Conservation (phyloP, 2,113 vertebrate genomes). For the Tragelaphus buxtoni region DNA sequence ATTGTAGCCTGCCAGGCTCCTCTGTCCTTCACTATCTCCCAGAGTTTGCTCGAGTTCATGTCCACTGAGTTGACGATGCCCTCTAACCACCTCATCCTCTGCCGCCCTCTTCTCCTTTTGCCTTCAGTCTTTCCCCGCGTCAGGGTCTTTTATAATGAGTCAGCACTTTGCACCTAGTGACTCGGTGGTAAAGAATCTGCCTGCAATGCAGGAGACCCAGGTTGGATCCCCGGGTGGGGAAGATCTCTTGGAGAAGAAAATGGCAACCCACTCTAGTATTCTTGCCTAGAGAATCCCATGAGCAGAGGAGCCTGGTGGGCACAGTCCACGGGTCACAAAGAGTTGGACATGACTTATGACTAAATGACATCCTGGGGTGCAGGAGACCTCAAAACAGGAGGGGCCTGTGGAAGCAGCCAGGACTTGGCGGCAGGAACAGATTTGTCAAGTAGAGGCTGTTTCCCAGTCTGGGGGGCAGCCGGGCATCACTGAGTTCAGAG, state of each 20-base stretch:
- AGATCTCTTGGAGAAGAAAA: background rate
- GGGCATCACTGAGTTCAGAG: background rate
- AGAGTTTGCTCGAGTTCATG: background rate
- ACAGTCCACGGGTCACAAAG: background rate
- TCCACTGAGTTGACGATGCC: background rate
- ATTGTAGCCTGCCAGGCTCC: background rate
- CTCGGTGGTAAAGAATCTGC: background rate
- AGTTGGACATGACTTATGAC: background rate
- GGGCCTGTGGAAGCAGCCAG: background rate
- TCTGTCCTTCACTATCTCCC: background rate
- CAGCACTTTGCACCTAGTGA: background rate
- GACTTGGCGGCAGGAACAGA: background rate
- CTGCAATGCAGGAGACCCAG: background rate
- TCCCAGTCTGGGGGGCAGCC: background rate
- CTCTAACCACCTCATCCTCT: background rate
- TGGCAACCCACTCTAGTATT: background rate
- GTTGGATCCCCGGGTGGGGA: background rate
- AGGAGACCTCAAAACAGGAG: background rate
- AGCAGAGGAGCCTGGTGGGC: background rate
- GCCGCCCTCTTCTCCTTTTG: background rate
- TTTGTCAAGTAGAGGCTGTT: background rate
- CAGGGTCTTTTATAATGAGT: background rate
- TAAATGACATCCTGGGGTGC: background rate
- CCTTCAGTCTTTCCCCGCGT: background rate
- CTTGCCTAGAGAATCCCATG: background rate